Evolutionary conservation across 2,113 vertebrate species (phyloP).

Genomic region (Phylloscopus trochiloides): DNA sequence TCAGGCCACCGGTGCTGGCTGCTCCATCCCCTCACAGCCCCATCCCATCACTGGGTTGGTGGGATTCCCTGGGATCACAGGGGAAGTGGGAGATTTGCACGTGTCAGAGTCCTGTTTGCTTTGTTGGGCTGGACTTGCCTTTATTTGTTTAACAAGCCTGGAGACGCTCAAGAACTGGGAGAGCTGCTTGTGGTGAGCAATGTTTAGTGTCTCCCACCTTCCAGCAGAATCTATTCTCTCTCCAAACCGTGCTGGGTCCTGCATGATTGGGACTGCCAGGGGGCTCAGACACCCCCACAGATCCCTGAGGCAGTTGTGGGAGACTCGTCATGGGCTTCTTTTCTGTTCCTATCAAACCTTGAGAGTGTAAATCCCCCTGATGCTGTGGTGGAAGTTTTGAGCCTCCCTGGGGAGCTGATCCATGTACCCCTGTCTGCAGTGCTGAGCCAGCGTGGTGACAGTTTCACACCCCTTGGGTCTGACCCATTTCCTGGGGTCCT

Average conservation of each 20-base stretch:
- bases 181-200: not conserved
- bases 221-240: not conserved
- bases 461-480: not conserved
- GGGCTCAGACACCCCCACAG: fast-evolving
- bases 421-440: fast-evolving
- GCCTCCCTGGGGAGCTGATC: not conserved
- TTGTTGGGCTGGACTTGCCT: slow-evolving; percentile 35
- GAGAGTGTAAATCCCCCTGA: not conserved
- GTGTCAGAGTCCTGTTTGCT: slow-evolving; percentile 57
- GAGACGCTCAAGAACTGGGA: not conserved
- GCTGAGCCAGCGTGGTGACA: fast-evolving
- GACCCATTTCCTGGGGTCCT: not conserved
- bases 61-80: not conserved
- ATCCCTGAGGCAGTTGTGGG: not conserved
- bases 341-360: not conserved
- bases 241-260: not conserved
- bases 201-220: not conserved
- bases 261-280: not conserved
- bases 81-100: not conserved
- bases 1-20: fast-evolving
- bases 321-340: fast-evolving
- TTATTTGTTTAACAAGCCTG: slow-evolving; percentile 53
- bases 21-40: not conserved
- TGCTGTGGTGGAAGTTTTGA: not conserved
- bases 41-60: not conserved